Evolutionary conservation across 2,113 vertebrate genomes (phyloP).

Genomic region (Cochlearius cochlearius): DNA sequence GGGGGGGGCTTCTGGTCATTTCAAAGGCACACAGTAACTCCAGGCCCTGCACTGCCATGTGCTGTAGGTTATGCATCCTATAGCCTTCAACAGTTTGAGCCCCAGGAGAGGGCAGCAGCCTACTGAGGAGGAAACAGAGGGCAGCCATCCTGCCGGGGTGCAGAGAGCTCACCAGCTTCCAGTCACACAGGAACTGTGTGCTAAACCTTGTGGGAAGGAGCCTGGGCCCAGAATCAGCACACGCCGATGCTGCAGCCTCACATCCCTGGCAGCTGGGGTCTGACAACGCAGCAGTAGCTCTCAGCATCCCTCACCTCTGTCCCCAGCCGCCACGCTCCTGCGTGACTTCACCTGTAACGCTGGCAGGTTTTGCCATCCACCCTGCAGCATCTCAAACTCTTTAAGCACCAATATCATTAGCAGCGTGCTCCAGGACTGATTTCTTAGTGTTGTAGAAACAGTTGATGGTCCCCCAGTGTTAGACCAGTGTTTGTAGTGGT

Average conservation of each 20-base stretch:
- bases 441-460: neutral
- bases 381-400: neutral
- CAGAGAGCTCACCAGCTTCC: neutral
- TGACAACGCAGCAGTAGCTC: neutral
- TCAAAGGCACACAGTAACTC: neutral
- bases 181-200: neutral
- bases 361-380: neutral
- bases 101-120: neutral
- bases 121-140: neutral
- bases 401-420: neutral
- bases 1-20: neutral
- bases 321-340: neutral
- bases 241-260: neutral
- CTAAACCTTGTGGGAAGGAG: neutral
- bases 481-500: neutral
- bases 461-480: neutral
- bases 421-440: neutral
- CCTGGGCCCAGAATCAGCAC: neutral
- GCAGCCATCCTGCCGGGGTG: neutral
- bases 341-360: neutral
- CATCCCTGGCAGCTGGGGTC: neutral
- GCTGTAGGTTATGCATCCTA: neutral
- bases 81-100: neutral
- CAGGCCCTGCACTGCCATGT: neutral
- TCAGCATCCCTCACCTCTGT: neutral